Evolutionary conservation across 2,888 invertebrate genomes (phyloP), one percentile per base, ranked within the genome.

Genomic region (Hydraecia micacea): DNA sequence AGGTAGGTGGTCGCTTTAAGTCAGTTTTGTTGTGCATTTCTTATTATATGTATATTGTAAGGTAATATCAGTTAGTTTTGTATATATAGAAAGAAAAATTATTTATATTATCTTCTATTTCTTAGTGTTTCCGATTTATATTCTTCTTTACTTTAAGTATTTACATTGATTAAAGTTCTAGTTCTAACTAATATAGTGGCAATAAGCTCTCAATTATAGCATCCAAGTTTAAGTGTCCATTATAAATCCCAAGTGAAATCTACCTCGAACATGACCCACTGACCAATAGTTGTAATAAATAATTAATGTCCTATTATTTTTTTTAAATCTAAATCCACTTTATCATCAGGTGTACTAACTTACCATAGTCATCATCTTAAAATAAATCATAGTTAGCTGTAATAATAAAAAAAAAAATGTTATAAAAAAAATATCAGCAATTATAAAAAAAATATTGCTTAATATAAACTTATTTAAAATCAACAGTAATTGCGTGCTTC

Each of bases 1-100:
- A 76, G 36, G n/a, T n/a, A 32, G 52, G 85, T 81, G 55, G 5
- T 49, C 8, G 21, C 7, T 63, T 69, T 66, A 1, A 28, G 32
- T 72, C 13, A 1, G 18, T 49, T 74, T 60, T 60, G 9, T 62
- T 74, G 6, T 72, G 18, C 32, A 42, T 25, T 52, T 15, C 42
- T 4, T 55, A 46, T 21, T 46, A 32, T 60, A 52, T 42, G 2
- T 18, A 15, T 52, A 46, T 28, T 39, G n/a, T 46, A 21, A 55
- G 13, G 9, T 32, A 5, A 39, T 25, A n/a, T 52, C 18, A 28
- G 4, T 18, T 36, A 11, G 25, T 32, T 55, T 28, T 46, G 6
- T 21, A 32, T 68, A 18, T 21, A 28, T 0, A 46, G 28, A 28
- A 42, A 28, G 1, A 42, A 28, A 42, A 28, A 67, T 28, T 42